A percentile compares a stretch with the other conserved stretches of the same genome.
phyloP scores from a whole-genome alignment of 2,113 vertebrate genomes.

The Marcusenius ussheri region DNA sequence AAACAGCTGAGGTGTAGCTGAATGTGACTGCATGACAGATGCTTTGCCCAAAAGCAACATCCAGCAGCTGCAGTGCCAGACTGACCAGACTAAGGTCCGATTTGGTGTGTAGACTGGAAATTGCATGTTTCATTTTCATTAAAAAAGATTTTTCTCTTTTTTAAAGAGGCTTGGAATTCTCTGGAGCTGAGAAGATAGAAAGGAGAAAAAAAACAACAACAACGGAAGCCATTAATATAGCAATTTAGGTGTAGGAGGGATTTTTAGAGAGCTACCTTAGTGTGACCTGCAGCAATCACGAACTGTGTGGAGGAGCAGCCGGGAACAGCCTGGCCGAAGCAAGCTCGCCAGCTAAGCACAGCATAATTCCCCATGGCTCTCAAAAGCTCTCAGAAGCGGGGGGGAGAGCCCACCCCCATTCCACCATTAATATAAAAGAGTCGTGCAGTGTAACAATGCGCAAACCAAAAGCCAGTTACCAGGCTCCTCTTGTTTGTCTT shows the following conservation, averaged over 20 bases:
- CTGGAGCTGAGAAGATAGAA: not conserved
- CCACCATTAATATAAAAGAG: not conserved
- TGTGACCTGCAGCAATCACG: not conserved
- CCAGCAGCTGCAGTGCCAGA: not conserved
- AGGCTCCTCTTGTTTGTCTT: not conserved
- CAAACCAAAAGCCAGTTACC: not conserved
- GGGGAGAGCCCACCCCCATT: not conserved
- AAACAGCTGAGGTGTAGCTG: constrained; percentile 19
- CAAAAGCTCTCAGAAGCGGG: not conserved
- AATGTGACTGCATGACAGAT: not conserved
- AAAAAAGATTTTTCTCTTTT: not conserved
- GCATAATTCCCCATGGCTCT: not conserved
- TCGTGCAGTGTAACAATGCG: not conserved
- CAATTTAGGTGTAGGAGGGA: not conserved
- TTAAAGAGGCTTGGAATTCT: not conserved
- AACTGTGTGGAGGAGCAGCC: not conserved
- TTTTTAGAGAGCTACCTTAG: not conserved
- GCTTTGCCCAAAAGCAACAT: not conserved
- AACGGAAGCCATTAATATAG: not conserved
- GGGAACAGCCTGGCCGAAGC: not conserved
- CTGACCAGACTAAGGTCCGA: not conserved
- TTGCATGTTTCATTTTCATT: not conserved
- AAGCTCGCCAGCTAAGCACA: not conserved
- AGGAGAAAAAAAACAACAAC: not conserved
- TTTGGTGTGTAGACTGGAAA: not conserved